These are phyloP conservation scores for Caenorhabditis briggsae DNA, from an alignment of 1,140 invertebrate genomes.

Conservation along the genomic window DNA sequence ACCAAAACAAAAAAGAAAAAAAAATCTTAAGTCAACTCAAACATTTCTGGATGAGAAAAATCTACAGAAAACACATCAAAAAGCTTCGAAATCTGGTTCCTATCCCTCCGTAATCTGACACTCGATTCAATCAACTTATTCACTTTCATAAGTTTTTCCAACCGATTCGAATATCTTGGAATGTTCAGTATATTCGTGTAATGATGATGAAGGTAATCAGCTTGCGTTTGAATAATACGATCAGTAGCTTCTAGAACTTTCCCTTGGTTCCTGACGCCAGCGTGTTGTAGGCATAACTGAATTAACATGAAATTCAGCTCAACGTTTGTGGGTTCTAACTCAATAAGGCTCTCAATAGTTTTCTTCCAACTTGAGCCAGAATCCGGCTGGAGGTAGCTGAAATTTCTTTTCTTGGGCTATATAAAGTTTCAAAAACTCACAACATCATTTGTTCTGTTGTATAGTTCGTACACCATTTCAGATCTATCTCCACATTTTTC, in stretches of 20 bases:
- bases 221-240: neutral
- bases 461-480: slow-evolving; percentile 36
- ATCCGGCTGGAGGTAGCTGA: neutral
- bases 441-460: neutral
- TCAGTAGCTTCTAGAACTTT: slow-evolving; percentile 8
- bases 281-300: neutral
- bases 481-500: neutral
- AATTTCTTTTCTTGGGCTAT: neutral
- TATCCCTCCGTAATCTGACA: neutral
- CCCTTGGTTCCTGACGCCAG: neutral
- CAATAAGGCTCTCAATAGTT: neutral
- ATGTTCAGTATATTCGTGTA: neutral
- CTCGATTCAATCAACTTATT: neutral
- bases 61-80: slow-evolving; percentile 6
- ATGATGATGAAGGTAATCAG: neutral
- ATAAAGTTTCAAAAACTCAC: no score
- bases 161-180: neutral
- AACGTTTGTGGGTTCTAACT: neutral
- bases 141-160: neutral
- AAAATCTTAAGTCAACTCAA: neutral
- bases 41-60: slow-evolving; percentile 35
- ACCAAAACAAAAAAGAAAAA: no score
- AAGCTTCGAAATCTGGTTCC: neutral
- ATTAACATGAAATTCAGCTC: slow-evolving; percentile 6
- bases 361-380: neutral